Evolutionary conservation across 2,113 vertebrate species (phyloP).

Genomic region (Phaethornis superciliosus): DNA sequence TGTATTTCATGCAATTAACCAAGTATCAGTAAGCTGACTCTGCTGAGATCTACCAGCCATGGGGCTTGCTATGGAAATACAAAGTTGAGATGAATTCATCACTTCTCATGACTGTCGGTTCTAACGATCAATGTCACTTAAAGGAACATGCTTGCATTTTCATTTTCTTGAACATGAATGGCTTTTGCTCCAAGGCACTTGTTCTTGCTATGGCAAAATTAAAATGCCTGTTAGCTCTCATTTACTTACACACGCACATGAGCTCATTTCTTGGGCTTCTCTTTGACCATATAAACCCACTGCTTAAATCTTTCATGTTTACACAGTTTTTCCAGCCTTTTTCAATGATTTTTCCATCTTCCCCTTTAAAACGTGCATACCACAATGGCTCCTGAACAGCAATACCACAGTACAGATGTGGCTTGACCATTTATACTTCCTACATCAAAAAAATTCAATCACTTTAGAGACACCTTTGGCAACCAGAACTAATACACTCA

Average conservation of each 20-base stretch:
- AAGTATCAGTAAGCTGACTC: slow-evolving; percentile 1
- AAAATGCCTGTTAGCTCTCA: not conserved
- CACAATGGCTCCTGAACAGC: not conserved
- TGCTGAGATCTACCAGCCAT: not conserved
- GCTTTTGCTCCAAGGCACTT: slow-evolving; percentile 31
- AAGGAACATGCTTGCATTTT: slow-evolving; percentile 3
- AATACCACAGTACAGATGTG: not conserved
- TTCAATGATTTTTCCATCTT: not conserved
- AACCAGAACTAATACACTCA: not conserved
- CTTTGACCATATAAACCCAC: slow-evolving; percentile 2
- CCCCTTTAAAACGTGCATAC: not conserved
- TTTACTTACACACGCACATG: not conserved
- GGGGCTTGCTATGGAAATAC: not conserved
- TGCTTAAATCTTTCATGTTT: not conserved
- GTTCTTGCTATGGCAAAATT: slow-evolving; percentile 16
- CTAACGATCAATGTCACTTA: not conserved
- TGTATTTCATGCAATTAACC: slow-evolving; percentile 3
- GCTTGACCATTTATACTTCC: not conserved
- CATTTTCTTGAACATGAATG: not conserved
- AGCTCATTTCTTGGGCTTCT: slow-evolving; percentile 4
- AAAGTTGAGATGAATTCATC: slow-evolving; percentile 6
- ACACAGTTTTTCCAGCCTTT: not conserved
- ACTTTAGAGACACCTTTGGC: not conserved
- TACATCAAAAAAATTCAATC: not conserved
- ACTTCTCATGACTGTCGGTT: not conserved